A percentile compares a stretch with the other conserved stretches of the same genome.
Conservation (phyloP, 2,797 vertebrate species). For the Sebastes wilsoni region DNA sequence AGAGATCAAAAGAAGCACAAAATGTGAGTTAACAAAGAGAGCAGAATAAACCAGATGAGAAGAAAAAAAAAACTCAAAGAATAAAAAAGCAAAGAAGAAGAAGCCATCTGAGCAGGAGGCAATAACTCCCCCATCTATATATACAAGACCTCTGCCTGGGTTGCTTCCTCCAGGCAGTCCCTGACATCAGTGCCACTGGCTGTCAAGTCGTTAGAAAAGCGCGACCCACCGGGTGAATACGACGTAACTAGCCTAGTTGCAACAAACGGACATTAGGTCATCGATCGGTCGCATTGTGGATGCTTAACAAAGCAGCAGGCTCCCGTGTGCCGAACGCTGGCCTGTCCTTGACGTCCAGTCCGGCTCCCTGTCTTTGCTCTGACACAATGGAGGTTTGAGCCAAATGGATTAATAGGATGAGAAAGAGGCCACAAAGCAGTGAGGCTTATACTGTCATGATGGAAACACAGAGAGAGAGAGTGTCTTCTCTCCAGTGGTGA, state of each 20-base stretch:
- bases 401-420: conserved; percentile 68
- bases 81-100: conserved; percentile 29
- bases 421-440: conserved; percentile 58
- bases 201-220: conserved; percentile 1
- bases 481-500: not conserved
- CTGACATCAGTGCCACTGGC: conserved; percentile 22
- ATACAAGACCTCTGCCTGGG: conserved; percentile 1
- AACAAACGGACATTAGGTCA: conserved; percentile 17
- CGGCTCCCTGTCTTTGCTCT: conserved; percentile 24
- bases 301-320: conserved; percentile 30
- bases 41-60: conserved; percentile 21
- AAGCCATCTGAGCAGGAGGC: conserved; percentile 5
- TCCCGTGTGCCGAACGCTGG: conserved; percentile 20
- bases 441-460: conserved; percentile 47
- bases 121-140: conserved; percentile 5
- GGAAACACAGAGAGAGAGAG: not conserved
- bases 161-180: conserved; percentile 28
- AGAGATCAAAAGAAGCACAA: conserved; percentile 57
- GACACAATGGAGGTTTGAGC: conserved; percentile 57
- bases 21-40: conserved; percentile 55
- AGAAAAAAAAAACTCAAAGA: conserved; percentile 21
- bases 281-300: not conserved
- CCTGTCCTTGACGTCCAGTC: conserved; percentile 65
- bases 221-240: not conserved
- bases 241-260: not conserved